A percentile compares a stretch with the other conserved stretches of the same genome.
These are phyloP conservation scores for Acanthaster planci DNA, from an alignment of 35 echinoderm and acorn worm genomes.

Conservation along the genomic window DNA sequence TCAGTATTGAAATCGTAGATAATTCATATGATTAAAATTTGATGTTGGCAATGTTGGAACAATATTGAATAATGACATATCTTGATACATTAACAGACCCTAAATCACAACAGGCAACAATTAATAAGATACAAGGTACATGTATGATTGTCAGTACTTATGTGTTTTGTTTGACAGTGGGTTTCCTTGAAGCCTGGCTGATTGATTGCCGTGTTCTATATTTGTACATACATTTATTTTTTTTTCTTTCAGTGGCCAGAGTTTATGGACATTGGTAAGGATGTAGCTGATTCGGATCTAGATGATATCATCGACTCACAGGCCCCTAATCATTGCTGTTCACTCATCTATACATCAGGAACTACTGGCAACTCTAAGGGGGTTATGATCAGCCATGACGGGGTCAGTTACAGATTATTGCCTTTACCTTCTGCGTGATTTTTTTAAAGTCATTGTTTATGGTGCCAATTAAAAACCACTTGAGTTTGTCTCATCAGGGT, in stretches of 20 bases:
- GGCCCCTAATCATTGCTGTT: slow-evolving; percentile 91
- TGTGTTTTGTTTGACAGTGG: neutral
- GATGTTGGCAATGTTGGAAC: too few relatives aligned
- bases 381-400: slow-evolving; percentile 97
- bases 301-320: slow-evolving; percentile 75
- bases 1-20: too few relatives aligned
- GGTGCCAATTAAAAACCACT: too few relatives aligned
- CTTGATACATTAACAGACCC: too few relatives aligned
- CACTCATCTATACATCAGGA: slow-evolving; percentile 97
- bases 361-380: slow-evolving; percentile 96
- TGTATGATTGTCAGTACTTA: neutral
- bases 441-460: too few relatives aligned
- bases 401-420: slow-evolving; percentile 45
- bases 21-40: too few relatives aligned
- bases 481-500: too few relatives aligned
- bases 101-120: too few relatives aligned
- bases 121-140: too few relatives aligned
- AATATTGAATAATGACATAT: too few relatives aligned
- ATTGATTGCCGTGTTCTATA: neutral
- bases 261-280: slow-evolving; percentile 73
- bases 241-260: slow-evolving; percentile 78
- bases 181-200: neutral
- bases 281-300: slow-evolving; percentile 69
- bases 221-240: slow-evolving; percentile 1
- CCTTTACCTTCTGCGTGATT: too few relatives aligned